Evolutionary conservation across 2,797 vertebrate genomes (phyloP).

Genomic region (Phataginus tricuspis): DNA sequence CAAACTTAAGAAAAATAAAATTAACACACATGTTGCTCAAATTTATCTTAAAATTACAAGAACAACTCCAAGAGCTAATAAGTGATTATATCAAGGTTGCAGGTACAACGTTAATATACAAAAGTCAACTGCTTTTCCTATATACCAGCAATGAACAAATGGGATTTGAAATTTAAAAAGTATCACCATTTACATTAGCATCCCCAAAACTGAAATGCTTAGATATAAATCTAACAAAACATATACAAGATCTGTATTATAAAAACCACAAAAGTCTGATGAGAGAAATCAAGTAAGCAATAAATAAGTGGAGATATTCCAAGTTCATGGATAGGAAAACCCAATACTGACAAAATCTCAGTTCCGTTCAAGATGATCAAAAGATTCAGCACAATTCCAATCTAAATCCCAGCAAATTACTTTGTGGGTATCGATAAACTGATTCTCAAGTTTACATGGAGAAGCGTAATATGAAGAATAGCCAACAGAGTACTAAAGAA

Average conservation of each 20-base stretch:
- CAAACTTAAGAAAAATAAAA: background rate
- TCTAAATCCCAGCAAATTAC: background rate
- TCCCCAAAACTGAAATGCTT: background rate
- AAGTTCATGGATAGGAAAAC: background rate
- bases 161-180: background rate
- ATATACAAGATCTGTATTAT: background rate
- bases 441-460: background rate
- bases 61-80: background rate
- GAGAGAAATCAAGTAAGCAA: background rate
- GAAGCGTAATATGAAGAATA: background rate
- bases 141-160: background rate
- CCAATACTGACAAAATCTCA: background rate
- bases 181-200: background rate
- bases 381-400: background rate
- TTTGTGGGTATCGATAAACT: background rate
- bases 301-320: background rate
- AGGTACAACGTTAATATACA: background rate
- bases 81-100: background rate
- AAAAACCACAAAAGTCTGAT: background rate
- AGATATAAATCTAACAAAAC: too few species aligned
- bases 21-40: background rate
- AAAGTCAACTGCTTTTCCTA: background rate
- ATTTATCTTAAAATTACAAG: slow-evolving; percentile 1
- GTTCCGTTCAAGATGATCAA: background rate
- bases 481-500: background rate